Evolutionary conservation across 2,888 invertebrate genomes (phyloP).

Genomic region (Hedychridium roseum): DNA sequence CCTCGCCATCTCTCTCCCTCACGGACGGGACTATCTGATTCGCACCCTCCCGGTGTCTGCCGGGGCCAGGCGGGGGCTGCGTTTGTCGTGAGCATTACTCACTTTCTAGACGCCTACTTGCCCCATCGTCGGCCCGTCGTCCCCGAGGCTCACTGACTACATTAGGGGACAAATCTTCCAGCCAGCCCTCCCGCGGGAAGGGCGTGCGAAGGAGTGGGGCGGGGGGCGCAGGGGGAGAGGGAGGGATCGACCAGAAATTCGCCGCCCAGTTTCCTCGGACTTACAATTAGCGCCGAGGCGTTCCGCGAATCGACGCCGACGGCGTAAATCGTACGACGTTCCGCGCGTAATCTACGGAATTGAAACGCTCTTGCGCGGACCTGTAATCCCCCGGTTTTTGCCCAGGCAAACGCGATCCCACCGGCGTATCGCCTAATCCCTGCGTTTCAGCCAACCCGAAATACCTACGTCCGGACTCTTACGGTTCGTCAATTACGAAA

Average conservation of each 20-base stretch:
- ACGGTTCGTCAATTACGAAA: too few species aligned
- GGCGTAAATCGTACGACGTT: slow-evolving; percentile 9
- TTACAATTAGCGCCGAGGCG: not conserved
- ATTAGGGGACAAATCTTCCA: slow-evolving; percentile 63
- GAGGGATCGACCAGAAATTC: not conserved
- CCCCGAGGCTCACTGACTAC: slow-evolving; percentile 59
- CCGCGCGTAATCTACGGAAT: slow-evolving; percentile 4
- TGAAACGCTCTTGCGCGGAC: slow-evolving; percentile 2
- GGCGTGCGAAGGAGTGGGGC: slow-evolving; percentile 6
- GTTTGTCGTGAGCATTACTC: slow-evolving; percentile 65
- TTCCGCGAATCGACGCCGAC: too few species aligned
- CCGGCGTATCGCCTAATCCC: too few species aligned
- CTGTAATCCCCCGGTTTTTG: too few species aligned
- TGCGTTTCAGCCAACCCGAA: too few species aligned
- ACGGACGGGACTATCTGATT: slow-evolving; percentile 15
- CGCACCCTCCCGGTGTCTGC: slow-evolving; percentile 26
- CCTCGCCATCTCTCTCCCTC: slow-evolving; percentile 6
- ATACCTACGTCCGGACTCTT: too few species aligned
- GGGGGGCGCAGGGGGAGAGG: not conserved
- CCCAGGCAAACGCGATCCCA: too few species aligned
- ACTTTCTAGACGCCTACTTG: slow-evolving; percentile 59
- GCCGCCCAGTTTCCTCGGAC: slow-evolving; percentile 1
- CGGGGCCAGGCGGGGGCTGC: slow-evolving; percentile 53
- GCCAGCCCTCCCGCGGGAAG: slow-evolving; percentile 25
- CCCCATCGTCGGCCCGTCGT: slow-evolving; percentile 40